Evolutionary conservation across 2,113 vertebrate genomes (phyloP).

Genomic region (Peucedramus taeniatus): DNA sequence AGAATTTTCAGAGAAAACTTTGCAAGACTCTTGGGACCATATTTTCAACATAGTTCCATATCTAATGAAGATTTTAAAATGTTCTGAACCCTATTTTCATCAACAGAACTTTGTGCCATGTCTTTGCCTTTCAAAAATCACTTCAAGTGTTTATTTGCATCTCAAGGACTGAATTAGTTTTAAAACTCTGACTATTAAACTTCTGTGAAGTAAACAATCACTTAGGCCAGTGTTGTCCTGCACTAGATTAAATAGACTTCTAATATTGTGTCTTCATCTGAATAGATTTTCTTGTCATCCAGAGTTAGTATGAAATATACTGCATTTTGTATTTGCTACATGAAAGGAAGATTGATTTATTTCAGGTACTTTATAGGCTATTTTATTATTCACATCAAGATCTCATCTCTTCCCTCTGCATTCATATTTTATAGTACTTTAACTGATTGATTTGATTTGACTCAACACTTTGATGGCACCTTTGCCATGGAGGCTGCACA

Average conservation of each 20-base stretch:
- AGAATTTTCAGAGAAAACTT: background rate
- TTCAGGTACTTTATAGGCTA: constrained; percentile 54
- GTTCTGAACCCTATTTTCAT: background rate
- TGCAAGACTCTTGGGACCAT: background rate
- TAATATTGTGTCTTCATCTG: constrained; percentile 29
- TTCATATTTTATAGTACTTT: constrained; percentile 70
- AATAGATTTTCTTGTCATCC: constrained; percentile 55
- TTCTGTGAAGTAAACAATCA: constrained; percentile 16
- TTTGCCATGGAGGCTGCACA: constrained; percentile 17
- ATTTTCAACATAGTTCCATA: background rate
- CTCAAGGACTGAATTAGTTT: background rate
- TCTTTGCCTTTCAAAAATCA: background rate
- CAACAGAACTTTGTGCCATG: background rate
- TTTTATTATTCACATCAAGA: constrained; percentile 70
- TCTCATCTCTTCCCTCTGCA: constrained; percentile 61
- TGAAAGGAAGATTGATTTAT: constrained; percentile 68
- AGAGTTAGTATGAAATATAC: constrained; percentile 27
- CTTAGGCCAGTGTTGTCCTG: constrained; percentile 1
- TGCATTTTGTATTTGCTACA: constrained; percentile 40
- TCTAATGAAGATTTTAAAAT: background rate
- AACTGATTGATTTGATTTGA: constrained; percentile 68
- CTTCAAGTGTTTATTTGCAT: background rate
- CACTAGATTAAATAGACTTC: background rate
- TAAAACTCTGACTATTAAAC: background rate
- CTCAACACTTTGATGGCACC: constrained; percentile 56